A percentile compares a stretch with the other conserved stretches of the same genome.
Evolutionary conservation across 2,113 vertebrate species (phyloP).

Genomic region (Terrapene triunguis): DNA sequence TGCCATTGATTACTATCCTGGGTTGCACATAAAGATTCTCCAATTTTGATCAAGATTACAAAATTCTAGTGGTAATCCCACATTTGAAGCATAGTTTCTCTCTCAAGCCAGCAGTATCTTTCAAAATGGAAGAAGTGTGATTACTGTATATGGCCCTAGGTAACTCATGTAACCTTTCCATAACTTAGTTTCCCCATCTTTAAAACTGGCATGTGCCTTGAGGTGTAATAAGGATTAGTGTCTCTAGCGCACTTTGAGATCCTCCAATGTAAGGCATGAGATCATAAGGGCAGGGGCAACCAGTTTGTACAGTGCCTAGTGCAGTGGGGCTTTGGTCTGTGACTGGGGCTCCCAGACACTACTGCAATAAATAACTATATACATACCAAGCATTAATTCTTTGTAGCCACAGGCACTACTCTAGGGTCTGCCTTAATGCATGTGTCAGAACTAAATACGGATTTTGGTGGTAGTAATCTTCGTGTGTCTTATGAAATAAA

Average conservation of each 20-base stretch:
- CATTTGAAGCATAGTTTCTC: too few relatives aligned
- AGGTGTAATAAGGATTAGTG: background rate
- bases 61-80: background rate
- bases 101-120: too few relatives aligned
- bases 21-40: background rate
- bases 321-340: background rate
- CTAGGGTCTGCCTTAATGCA: background rate
- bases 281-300: background rate
- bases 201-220: too few relatives aligned
- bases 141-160: too few relatives aligned
- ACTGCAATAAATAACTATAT: background rate
- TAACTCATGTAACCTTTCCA: too few relatives aligned
- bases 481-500: background rate
- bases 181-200: too few relatives aligned
- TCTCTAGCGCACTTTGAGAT: background rate
- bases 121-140: too few relatives aligned
- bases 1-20: background rate
- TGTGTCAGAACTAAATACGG: background rate
- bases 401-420: background rate
- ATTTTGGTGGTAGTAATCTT: background rate
- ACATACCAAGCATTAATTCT: background rate
- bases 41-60: background rate
- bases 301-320: background rate
- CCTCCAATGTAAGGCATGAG: background rate
- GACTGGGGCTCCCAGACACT: too few relatives aligned